Base-by-base conservation (phyloP, 2,888 invertebrate genomes). In the Clivina fossor region DNA sequence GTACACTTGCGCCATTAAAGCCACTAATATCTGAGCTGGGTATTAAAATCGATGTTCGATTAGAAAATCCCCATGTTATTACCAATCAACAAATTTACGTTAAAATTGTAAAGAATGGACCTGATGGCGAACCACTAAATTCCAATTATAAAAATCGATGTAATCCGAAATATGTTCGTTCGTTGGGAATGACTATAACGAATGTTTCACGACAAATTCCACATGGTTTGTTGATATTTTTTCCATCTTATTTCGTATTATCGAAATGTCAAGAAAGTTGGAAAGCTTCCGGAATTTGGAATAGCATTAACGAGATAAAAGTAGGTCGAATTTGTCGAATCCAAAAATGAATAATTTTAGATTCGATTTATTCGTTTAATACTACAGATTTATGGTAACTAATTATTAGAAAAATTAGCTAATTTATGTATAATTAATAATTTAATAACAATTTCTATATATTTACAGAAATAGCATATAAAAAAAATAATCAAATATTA, bases 31-130 rank as follows among this genome's bases (percentile, higher is more conserved):
- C 88, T 9, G 97, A 98, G 74, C 78, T 99, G 61, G 88, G 88
- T 55, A 85, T 96, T 61, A 83, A 87, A 11, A 85, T 94, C 62
- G 82, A 82, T 3, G 83, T 91, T 0, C 81, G 83, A 57, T 76
- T 99, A 48, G 95, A 97, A 77, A 98, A 96, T 77, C 91, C 93
- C 1, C 99, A 99, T 71, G 93, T 99, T 56, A 88, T 99, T 2
- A 80, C 83, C 59, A 75, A 83, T 15, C 83, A 85, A 63, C 98
- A 99, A 76, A 84, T 98, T 38, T 89, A 86, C 75, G 88, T 94
- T 0, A 89, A 88, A 68, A 84, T 92, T 33, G 75, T 95, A 35
- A 74, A 85, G 26, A 79, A 80, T 58, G 89, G 89, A 1, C 88
- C 87, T n/a, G 88, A 89, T 74, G 78, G 79, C 9, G 79, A 80